Base-by-base conservation (phyloP, 2,113 vertebrate genomes). In the Balaeniceps rex region DNA sequence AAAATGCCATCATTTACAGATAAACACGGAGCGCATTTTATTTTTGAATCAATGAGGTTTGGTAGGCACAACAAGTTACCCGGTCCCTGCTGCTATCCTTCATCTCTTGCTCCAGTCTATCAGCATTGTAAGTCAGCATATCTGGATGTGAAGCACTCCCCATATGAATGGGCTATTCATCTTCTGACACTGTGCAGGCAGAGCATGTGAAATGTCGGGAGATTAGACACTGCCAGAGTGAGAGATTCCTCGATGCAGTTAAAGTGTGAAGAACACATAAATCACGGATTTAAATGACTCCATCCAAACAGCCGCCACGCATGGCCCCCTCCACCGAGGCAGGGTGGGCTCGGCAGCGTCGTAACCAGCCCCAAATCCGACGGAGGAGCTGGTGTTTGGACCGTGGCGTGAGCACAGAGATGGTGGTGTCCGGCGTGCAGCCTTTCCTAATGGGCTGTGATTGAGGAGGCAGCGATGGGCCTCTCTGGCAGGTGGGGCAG, bases 241-340 rank as follows among this genome's bases (percentile, higher is more conserved):
- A 94, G 93, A 96, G 92, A 95, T 95, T 94, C 88, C 92, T 95
- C 49, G 21, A 57, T 63, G 82, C 95, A 96, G 95, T 96, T 97
- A 96, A 93, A 96, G 91, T 84, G n/a, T 96, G 96, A 92, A 93
- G 94, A 95, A 47, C 87, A 92, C 75, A 92, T 93, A 94, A 92
- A 96, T 96, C 91, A 74, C 0, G 0, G 72, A 93, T 96, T 95
- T 75, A 88, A 97, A 93, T 36, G 3, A 71, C 76, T 91, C 71
- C 18, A 19, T 70, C 83, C 51, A 31, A 79, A 64, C 24, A 94
- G 57, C 64, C 4, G 0, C 51, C 44, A 15, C 2, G 1, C 60
- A 11, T 0, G 0, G 36, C 33, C 75, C 54, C 64, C n/a, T 79
- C 36, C 7, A 0, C 60, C 1, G 0, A 69, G 64, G 54, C 36